Percentiles rank a stretch among this genome's conserved stretches.
Evolutionary conservation across 2,888 invertebrate genomes (phyloP).

Genomic region (Dendrolimus pini): DNA sequence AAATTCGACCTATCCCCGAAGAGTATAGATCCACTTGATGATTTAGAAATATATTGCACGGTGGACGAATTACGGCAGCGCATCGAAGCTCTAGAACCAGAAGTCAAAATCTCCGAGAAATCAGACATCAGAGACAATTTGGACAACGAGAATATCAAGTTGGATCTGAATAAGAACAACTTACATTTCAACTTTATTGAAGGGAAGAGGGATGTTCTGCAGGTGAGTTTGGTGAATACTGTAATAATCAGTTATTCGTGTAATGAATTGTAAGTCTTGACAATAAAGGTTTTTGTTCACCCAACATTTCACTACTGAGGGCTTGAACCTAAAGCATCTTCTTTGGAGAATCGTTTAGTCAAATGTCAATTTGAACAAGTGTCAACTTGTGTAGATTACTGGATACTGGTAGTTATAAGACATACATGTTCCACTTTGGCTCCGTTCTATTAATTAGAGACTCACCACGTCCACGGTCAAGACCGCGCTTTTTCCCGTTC

Average conservation of each 20-base stretch:
- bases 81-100: constrained; percentile 63
- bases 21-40: constrained; percentile 70
- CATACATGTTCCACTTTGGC: no score
- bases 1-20: constrained; percentile 68
- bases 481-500: no score
- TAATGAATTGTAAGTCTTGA: no score
- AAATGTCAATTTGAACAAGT: neutral
- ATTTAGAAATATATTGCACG: constrained; percentile 81
- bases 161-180: constrained; percentile 59
- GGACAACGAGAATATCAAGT: constrained; percentile 39
- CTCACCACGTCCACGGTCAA: no score
- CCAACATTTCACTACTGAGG: no score
- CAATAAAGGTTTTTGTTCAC: no score
- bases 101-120: constrained; percentile 43
- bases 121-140: constrained; percentile 34
- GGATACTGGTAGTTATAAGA: no score
- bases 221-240: constrained; percentile 31
- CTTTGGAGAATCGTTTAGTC: neutral
- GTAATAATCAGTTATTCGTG: neutral
- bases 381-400: no score
- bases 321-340: no score
- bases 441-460: no score
- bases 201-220: constrained; percentile 63
- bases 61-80: constrained; percentile 79
- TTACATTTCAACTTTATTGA: constrained; percentile 69